A percentile compares a stretch with the other conserved stretches of the same genome.
Conservation (phyloP, 2,797 vertebrate genomes). For the Sciaenops ocellatus region DNA sequence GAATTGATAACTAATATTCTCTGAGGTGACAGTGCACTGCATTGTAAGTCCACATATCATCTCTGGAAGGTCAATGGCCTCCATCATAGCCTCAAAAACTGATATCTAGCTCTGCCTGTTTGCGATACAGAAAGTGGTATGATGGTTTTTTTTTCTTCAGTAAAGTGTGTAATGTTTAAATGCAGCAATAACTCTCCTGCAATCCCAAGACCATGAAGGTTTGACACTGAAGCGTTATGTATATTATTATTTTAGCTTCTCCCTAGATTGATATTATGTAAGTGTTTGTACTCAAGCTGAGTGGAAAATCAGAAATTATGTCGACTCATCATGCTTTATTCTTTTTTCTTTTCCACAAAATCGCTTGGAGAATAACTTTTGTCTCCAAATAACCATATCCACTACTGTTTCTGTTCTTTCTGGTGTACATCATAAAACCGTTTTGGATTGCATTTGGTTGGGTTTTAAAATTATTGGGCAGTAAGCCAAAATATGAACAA, state of each 20-base stretch:
- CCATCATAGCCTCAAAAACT: constrained; percentile 65
- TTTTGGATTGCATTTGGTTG: constrained; percentile 25
- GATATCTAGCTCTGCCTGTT: constrained; percentile 52
- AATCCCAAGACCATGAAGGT: constrained; percentile 33
- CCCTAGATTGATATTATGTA: constrained; percentile 17
- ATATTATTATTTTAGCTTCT: constrained; percentile 31
- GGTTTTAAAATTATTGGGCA: constrained; percentile 55
- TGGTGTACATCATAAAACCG: constrained; percentile 28
- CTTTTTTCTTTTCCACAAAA: background rate
- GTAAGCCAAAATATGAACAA: constrained; percentile 63
- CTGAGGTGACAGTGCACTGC: constrained; percentile 68
- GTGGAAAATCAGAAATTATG: constrained; percentile 21
- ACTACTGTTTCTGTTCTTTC: constrained; percentile 26
- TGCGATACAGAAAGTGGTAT: constrained; percentile 43
- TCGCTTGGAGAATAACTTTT: background rate
- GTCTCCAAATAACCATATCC: constrained; percentile 29
- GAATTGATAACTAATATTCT: constrained; percentile 78
- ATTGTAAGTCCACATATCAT: constrained; percentile 79
- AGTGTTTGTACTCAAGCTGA: constrained; percentile 13
- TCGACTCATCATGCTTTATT: constrained; percentile 3
- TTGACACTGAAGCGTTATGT: constrained; percentile 11
- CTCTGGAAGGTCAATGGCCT: constrained; percentile 76
- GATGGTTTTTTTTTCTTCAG: constrained; percentile 5
- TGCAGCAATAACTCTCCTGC: constrained; percentile 18
- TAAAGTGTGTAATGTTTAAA: constrained; percentile 30